phyloP scores from a whole-genome alignment of 64 coral and sea anemone species.

The Montipora cactus region DNA sequence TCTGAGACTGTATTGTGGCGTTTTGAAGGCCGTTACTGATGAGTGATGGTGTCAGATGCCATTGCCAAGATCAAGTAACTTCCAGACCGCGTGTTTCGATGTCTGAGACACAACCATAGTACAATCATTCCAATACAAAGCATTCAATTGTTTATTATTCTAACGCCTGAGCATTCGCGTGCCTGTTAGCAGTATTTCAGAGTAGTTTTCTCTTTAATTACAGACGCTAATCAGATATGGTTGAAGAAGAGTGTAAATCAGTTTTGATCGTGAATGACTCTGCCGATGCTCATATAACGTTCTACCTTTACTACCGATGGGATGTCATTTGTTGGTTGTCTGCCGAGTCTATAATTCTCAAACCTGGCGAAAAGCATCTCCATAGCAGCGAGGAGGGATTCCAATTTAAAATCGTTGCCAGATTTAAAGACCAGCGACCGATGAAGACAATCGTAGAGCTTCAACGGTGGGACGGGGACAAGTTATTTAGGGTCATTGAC shows the following conservation, averaged over 20 bases:
- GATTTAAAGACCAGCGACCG: neutral
- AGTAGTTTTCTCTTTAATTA: neutral
- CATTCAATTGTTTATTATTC: neutral
- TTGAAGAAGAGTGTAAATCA: neutral
- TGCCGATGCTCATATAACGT: neutral
- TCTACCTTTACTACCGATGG: constrained; percentile 18
- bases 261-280: neutral
- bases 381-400: constrained; percentile 3
- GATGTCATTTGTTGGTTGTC: constrained; percentile 47
- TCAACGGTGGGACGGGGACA: constrained; percentile 24
- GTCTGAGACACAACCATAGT: neutral
- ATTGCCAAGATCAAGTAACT: no score
- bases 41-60: no score
- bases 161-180: neutral
- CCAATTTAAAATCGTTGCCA: constrained; percentile 3
- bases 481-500: constrained; percentile 26
- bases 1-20: no score
- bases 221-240: neutral
- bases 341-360: constrained; percentile 29
- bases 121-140: neutral
- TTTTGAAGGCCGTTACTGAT: no score
- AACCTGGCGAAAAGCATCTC: constrained; percentile 9
- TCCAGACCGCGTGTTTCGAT: no score
- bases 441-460: neutral
- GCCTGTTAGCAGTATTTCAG: neutral